These are phyloP conservation scores for Athripsodes cinereus DNA, from an alignment of 2,888 invertebrate species.

Conservation along the genomic window DNA sequence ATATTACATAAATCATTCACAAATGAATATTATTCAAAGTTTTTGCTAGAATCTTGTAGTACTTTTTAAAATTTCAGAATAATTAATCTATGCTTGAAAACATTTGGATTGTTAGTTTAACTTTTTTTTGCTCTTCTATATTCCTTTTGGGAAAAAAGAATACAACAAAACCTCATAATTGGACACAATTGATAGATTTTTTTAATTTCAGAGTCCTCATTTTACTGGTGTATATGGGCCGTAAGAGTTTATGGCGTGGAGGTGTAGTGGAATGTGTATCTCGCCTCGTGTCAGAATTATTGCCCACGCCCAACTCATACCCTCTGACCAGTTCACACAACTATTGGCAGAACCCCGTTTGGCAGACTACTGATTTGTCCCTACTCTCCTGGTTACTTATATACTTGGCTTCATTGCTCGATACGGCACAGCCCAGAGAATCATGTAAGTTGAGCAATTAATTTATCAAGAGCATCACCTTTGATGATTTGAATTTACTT, in stretches of 20 bases:
- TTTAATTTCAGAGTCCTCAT: constrained; percentile 73
- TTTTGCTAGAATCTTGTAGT: no score
- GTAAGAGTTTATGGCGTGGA: constrained; percentile 53
- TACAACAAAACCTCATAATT: no score
- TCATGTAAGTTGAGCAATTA: constrained; percentile 31
- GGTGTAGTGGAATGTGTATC: constrained; percentile 59
- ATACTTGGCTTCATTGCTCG: constrained; percentile 69
- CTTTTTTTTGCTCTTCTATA: no score
- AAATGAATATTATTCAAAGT: not conserved
- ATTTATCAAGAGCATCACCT: no score
- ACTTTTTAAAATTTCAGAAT: no score
- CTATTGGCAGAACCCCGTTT: constrained; percentile 31
- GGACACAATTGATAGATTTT: no score
- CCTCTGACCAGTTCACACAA: constrained; percentile 53
- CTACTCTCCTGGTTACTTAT: constrained; percentile 70
- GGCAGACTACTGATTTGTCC: constrained; percentile 56
- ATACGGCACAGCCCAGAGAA: constrained; percentile 32
- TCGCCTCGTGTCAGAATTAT: constrained; percentile 51
- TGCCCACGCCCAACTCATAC: constrained; percentile 44
- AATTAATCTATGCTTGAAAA: no score
- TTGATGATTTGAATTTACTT: no score
- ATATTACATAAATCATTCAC: not conserved
- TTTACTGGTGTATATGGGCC: constrained; percentile 78
- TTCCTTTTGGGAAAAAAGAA: no score
- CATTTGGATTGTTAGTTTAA: no score